Base-by-base conservation (phyloP, 2,888 invertebrate species). In the Drosophila longiperda region DNA sequence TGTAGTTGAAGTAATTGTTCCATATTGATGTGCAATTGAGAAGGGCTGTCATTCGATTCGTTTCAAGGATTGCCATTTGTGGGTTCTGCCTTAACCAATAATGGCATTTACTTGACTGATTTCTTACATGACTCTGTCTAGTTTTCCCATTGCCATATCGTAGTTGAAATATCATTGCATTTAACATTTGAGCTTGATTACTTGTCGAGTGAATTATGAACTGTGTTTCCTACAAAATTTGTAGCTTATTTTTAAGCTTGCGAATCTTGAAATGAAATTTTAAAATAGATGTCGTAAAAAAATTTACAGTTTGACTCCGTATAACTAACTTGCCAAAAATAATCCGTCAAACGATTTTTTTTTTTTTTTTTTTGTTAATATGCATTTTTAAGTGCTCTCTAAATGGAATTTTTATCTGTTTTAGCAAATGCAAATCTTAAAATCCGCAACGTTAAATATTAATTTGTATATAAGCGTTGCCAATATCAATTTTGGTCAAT, bases 1-100 rank as follows among this genome's bases (percentile, higher is more conserved):
- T 64, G 75, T 49, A 75, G 78, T 49, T 62, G 64, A 78, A 78
- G 75, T 78, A 78, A 78, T 78, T 78, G 77, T 59, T 61, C 40
- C 61, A 64, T 71, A 66, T 67, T 71, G 64, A 74, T 78, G 77
- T 58, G 66, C 58, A 77, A 69, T 78, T 76, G 64, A 77, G 65
- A 34, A 54, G 67, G 54, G 68, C 68, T 58, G 66, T 52, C 26
- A 45, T 20, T 45, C 36, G 17, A 36, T 20, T 45, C 36, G 55
- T 69, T 76, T 78, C 6, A 59, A 49, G 42, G 49, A 36, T 15
- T 66, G 32, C 59, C 53, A 74, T 77, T 77, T 77, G 77, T 62
- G 77, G 77, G 70, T 64, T n/a, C 66, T 48, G 54, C 48, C 50
- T 73, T 49, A 75, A 63, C 34, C 57, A 66, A 63, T 70, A 70